These are phyloP conservation scores for Colletes gigas DNA, from an alignment of 1,140 invertebrate genomes.

Conservation along the genomic window DNA sequence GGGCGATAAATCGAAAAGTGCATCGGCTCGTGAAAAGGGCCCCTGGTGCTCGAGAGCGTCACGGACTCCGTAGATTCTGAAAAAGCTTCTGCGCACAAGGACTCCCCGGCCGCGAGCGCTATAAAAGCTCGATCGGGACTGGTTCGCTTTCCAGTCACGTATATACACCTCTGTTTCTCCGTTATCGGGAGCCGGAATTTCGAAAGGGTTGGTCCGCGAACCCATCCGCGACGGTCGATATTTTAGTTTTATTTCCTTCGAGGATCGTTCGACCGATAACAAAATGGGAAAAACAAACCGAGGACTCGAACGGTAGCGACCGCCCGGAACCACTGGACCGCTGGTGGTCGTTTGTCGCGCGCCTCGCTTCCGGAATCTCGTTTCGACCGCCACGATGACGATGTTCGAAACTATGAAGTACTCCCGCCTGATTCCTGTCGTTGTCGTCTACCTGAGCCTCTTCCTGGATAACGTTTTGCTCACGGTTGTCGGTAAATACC, in stretches of 20 bases:
- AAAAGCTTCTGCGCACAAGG: constrained; percentile 68
- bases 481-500: constrained; percentile 88
- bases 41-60: constrained; percentile 46
- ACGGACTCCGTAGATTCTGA: constrained; percentile 39
- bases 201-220: too few relatives aligned
- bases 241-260: too few relatives aligned
- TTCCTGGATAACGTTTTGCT: constrained; percentile 89
- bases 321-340: background rate
- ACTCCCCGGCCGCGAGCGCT: constrained; percentile 56
- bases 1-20: constrained; percentile 77
- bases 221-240: too few relatives aligned
- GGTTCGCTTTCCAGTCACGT: constrained; percentile 66
- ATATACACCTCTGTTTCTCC: constrained; percentile 47
- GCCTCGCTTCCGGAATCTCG: background rate
- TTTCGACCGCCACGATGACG: constrained; percentile 27
- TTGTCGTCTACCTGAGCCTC: constrained; percentile 86
- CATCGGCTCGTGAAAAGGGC: constrained; percentile 76
- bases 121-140: constrained; percentile 72
- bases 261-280: too few relatives aligned
- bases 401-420: constrained; percentile 57
- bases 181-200: constrained; percentile 7
- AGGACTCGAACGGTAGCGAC: background rate
- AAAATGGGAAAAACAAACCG: background rate
- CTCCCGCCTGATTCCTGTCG: constrained; percentile 78
- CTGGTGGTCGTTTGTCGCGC: background rate